These are phyloP conservation scores for Drosophila falleni DNA, from an alignment of 2,888 invertebrate species.

Conservation along the genomic window DNA sequence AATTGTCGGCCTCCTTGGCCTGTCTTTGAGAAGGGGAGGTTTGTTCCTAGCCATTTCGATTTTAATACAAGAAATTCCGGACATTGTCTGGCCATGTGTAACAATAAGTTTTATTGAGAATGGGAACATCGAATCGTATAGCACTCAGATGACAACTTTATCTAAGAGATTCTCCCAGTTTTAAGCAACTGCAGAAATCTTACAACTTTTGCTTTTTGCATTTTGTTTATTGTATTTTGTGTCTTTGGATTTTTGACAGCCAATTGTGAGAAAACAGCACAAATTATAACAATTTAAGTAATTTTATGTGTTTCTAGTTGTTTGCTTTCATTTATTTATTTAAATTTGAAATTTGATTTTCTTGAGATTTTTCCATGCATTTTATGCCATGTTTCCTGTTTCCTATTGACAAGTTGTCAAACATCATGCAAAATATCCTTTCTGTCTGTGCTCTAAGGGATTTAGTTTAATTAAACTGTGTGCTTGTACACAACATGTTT, in stretches of 20 bases:
- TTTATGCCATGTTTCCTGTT: constrained; percentile 27
- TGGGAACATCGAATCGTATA: constrained; percentile 6
- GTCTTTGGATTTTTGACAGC: constrained; percentile 67
- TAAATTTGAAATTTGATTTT: constrained; percentile 20
- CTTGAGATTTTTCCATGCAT: constrained; percentile 44
- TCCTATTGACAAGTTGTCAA: constrained; percentile 67
- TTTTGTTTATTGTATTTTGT: constrained; percentile 30
- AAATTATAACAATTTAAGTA: constrained; percentile 64
- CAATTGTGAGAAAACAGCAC: constrained; percentile 36
- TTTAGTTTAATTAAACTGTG: constrained; percentile 72
- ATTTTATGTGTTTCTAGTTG: constrained; percentile 65
- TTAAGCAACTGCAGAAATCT: constrained; percentile 14
- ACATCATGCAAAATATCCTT: constrained; percentile 39
- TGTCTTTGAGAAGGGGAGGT: constrained; percentile 24
- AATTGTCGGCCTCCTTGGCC: background rate
- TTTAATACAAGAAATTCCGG: constrained; percentile 79
- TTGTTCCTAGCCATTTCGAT: constrained; percentile 66
- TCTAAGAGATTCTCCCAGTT: constrained; percentile 40
- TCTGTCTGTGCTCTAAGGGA: constrained; percentile 32
- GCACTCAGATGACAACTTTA: constrained; percentile 71
- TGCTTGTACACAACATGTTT: constrained; percentile 36
- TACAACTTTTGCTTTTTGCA: constrained; percentile 29
- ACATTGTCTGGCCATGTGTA: constrained; percentile 63
- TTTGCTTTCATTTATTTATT: constrained; percentile 60
- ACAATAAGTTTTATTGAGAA: constrained; percentile 34